Conservation (phyloP, 2,113 vertebrate species). For the Apaloderma vittatum region DNA sequence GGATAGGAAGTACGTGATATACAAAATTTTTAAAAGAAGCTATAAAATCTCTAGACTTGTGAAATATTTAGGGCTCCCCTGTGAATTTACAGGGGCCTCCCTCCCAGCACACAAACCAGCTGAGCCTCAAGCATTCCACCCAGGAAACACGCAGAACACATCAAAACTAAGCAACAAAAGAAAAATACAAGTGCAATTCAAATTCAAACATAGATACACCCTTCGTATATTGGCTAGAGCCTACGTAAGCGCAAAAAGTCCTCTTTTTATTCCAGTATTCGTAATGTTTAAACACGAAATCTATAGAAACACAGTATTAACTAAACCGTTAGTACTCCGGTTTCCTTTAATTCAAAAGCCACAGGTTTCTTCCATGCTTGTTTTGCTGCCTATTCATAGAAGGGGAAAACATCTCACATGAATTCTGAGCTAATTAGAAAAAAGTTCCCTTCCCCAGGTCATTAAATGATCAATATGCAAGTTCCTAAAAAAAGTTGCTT, state of each 20-base stretch:
- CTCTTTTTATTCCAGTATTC: neutral
- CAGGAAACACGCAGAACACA: neutral
- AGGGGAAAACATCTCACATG: accelerated
- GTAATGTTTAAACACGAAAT: accelerated
- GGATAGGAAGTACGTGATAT: neutral
- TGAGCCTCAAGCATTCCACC: neutral
- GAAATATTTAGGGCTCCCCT: neutral
- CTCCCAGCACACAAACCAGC: neutral
- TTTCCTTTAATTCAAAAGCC: neutral
- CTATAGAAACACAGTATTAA: neutral
- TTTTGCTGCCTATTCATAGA: neutral
- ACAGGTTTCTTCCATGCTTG: neutral
- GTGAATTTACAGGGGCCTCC: neutral
- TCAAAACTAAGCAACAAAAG: neutral
- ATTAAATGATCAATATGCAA: neutral
- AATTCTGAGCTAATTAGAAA: neutral
- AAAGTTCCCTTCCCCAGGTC: neutral
- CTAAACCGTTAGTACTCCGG: neutral
- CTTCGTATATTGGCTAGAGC: neutral
- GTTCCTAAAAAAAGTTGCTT: neutral
- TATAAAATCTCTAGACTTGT: neutral
- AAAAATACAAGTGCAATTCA: neutral
- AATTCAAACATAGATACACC: neutral
- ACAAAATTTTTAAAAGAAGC: neutral
- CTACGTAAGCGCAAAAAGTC: neutral